A percentile compares a stretch with the other conserved stretches of the same genome.
phyloP scores from a whole-genome alignment of 2,888 invertebrate genomes.

The Lissonota sp. region DNA sequence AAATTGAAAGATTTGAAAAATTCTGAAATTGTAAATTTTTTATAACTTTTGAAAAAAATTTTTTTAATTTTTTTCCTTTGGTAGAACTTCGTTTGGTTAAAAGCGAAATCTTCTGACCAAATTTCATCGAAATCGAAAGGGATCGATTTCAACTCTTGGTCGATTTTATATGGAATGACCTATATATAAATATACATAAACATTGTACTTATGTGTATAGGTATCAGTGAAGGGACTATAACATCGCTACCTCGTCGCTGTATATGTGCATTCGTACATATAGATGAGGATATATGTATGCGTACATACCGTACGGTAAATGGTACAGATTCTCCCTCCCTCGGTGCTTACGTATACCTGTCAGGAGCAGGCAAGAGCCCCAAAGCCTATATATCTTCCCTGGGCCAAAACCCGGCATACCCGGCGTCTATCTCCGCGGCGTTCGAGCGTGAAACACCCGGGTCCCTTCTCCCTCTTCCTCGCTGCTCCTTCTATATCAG shows the following conservation, averaged over 20 bases:
- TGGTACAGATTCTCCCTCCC: slow-evolving; percentile 52
- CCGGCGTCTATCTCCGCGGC: slow-evolving; percentile 64
- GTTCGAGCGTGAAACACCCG: slow-evolving; percentile 65
- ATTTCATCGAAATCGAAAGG: too few relatives aligned
- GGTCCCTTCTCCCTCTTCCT: slow-evolving; percentile 28
- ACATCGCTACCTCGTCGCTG: background rate
- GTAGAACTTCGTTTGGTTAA: too few relatives aligned
- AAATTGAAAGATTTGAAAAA: too few relatives aligned
- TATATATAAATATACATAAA: slow-evolving; percentile 2
- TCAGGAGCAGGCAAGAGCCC: slow-evolving; percentile 70
- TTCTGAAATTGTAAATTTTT: too few relatives aligned
- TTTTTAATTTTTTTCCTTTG: too few relatives aligned
- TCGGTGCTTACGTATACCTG: slow-evolving; percentile 70
- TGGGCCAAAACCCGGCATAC: slow-evolving; percentile 64
- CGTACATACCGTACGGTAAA: slow-evolving; percentile 52
- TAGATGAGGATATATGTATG: slow-evolving; percentile 9
- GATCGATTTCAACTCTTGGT: too few relatives aligned
- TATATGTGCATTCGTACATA: slow-evolving; percentile 19
- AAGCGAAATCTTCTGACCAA: too few relatives aligned
- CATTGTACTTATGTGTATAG: slow-evolving; percentile 11
- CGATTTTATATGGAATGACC: too few relatives aligned
- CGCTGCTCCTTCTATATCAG: slow-evolving; percentile 13
- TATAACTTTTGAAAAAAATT: too few relatives aligned
- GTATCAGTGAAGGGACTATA: slow-evolving; percentile 18
- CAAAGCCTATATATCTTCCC: slow-evolving; percentile 63